Evolutionary conservation across 2,888 invertebrate genomes (phyloP), one percentile per base, ranked within the genome.

Genomic region (Congeria kusceri): DNA sequence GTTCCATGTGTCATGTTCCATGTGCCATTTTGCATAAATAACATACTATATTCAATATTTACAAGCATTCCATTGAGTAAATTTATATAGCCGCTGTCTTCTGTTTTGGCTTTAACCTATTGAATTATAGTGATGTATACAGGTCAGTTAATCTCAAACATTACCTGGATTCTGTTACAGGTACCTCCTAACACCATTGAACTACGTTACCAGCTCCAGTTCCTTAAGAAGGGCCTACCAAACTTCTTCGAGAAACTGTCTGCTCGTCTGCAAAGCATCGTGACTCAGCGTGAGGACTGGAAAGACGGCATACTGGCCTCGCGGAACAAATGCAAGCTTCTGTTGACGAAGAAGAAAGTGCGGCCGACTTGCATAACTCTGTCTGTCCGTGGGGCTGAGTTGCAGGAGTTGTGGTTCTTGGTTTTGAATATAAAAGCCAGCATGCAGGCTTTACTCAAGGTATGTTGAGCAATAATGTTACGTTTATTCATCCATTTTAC

Each of bases 181-280:
- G 77, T 78, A 1, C 87, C 87, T 11, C 23, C 65, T 9, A 84
- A 87, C 62, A 75, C 62, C 3, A 62, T 87, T 27, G 85, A 86
- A 56, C 59, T 91, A 4, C 56, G 84, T 5, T 88, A 86, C 63
- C 85, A 88, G 68, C 73, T 90, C 7, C 75, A 87, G 25, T 91
- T 91, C 69, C 74, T 85, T 11, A 85, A 86, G 57, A 87, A 86
- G 66, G 83, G 86, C 9, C 90, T 90, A 23, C 90, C 90, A 46
- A 88, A 90, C 73, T 91, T 91, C 83, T 91, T 91, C 83, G 91
- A 91, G 65, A 91, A 91, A 56, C 75, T 91, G 58, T 88, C 89
- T 0, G 90, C 90, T 7, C 74, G 89, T 28, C 84, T 91, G 15
- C 90, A 91, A 71, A 75, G 83, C 59, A 86, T 87, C 59, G 86